phyloP scores from a whole-genome alignment of 1,140 invertebrate genomes.

The Riptortus pedestris region DNA sequence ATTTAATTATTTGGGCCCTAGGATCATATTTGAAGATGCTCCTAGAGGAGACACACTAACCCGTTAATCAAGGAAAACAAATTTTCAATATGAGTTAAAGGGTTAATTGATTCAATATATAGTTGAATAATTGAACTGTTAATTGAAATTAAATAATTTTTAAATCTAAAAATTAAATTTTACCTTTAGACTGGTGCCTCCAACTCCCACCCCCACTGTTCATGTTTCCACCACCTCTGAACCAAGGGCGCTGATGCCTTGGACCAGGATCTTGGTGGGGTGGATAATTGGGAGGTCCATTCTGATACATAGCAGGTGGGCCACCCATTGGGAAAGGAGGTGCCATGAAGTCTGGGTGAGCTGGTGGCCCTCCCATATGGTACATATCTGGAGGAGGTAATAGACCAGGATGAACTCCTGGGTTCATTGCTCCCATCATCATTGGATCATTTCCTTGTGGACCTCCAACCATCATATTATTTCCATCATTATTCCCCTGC shows the following conservation, averaged over 20 bases:
- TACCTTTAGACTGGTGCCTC: slow-evolving; percentile 17
- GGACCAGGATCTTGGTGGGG: slow-evolving; percentile 12
- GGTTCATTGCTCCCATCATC: slow-evolving; percentile 1
- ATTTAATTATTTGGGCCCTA: no score
- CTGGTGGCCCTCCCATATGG: slow-evolving; percentile 12
- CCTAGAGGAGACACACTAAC: no score
- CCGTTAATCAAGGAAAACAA: no score
- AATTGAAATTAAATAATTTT: no score
- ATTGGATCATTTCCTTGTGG: background rate
- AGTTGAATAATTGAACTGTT: no score
- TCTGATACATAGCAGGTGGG: background rate
- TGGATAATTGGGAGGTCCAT: background rate
- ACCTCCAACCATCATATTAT: slow-evolving; percentile 11
- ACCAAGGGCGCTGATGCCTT: slow-evolving; percentile 21
- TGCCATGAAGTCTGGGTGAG: background rate
- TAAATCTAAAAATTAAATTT: background rate
- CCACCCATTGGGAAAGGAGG: background rate
- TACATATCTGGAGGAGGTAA: slow-evolving; percentile 25
- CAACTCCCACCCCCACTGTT: slow-evolving; percentile 20
- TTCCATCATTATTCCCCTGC: background rate
- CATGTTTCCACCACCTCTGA: slow-evolving; percentile 16
- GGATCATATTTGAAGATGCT: no score
- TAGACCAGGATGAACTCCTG: slow-evolving; percentile 25
- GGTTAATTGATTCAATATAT: no score
- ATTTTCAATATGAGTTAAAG: no score